phyloP scores from a whole-genome alignment of 2,797 vertebrate species.

The Phylloscopus collybita region DNA sequence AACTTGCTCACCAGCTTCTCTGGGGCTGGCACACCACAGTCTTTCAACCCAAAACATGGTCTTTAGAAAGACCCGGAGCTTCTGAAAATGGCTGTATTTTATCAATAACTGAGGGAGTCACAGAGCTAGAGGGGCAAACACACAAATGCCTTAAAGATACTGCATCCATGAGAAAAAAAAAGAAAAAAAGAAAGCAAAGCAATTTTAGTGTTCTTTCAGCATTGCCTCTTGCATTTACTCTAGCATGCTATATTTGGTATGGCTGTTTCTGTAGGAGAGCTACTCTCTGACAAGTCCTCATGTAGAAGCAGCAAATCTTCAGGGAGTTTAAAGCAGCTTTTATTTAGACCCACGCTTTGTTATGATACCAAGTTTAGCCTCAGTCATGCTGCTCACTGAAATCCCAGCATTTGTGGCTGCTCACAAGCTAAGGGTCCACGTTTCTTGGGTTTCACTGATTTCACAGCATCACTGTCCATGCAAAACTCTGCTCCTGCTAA shows the following conservation, averaged over 20 bases:
- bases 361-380: slow-evolving; percentile 33
- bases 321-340: slow-evolving; percentile 16
- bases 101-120: background rate
- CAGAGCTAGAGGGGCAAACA: background rate
- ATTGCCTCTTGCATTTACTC: slow-evolving; percentile 5
- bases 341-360: slow-evolving; percentile 25
- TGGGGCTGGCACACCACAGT: rapidly evolving
- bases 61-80: background rate
- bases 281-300: background rate
- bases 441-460: background rate
- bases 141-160: background rate
- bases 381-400: background rate
- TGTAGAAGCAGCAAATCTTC: background rate
- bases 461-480: background rate
- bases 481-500: background rate
- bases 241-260: background rate
- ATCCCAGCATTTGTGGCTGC: background rate
- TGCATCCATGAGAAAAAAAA: background rate
- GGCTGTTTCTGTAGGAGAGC: slow-evolving; percentile 25
- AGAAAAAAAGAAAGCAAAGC: background rate
- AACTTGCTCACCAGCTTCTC: background rate
- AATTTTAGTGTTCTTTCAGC: background rate
- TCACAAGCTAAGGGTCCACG: background rate
- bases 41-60: background rate
- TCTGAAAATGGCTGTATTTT: background rate